phyloP scores from a whole-genome alignment of 1,140 invertebrate genomes.

The Asobara japonica region DNA sequence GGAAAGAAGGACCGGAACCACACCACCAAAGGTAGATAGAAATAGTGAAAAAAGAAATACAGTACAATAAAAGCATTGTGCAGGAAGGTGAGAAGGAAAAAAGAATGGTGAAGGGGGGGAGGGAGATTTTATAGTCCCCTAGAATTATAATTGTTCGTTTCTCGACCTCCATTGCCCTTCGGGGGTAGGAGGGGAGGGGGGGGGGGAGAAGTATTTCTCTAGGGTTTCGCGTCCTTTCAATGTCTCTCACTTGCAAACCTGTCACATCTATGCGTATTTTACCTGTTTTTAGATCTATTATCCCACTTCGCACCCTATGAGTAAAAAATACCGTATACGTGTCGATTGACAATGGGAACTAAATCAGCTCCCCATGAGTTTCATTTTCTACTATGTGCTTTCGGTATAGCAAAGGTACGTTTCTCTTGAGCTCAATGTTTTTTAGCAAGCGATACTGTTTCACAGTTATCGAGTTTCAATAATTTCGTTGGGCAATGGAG shows the following conservation, averaged over 20 bases:
- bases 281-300: constrained; percentile 8
- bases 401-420: neutral
- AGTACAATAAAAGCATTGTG: constrained; percentile 32
- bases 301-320: neutral
- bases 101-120: neutral
- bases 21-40: constrained; percentile 10
- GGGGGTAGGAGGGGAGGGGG: too few relatives aligned
- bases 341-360: constrained; percentile 17
- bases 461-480: too few relatives aligned
- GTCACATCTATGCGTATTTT: constrained; percentile 21
- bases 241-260: neutral
- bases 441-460: neutral
- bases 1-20: constrained; percentile 6
- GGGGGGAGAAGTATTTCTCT: too few relatives aligned
- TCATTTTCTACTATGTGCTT: neutral
- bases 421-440: neutral
- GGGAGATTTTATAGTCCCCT: constrained; percentile 24
- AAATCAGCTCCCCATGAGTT: constrained; percentile 12
- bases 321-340: constrained; percentile 4
- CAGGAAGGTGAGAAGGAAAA: constrained; percentile 15
- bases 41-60: constrained; percentile 25
- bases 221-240: neutral
- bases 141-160: constrained; percentile 36
- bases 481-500: too few relatives aligned
- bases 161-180: constrained; percentile 14